Evolutionary conservation across 2,113 vertebrate genomes (phyloP), one percentile per base, ranked within the genome.

Genomic region (Pterophyllum scalare): DNA sequence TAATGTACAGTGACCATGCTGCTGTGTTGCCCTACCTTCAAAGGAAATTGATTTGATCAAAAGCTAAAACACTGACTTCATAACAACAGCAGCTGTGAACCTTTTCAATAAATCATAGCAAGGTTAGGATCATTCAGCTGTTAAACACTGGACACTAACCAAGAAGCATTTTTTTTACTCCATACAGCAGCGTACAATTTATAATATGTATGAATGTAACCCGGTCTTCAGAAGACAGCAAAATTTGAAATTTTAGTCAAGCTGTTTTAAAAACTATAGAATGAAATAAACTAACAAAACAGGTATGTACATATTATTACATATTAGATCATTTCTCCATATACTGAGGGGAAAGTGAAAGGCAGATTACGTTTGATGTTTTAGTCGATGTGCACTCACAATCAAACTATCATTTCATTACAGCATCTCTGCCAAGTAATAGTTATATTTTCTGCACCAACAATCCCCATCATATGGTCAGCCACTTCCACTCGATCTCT

Each of bases 391-490:
- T 87, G 59, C 70, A 62, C 79, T 89, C 67, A 81, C 31, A 59
- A 65, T 83, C 67, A 89, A 89, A 89, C 60, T 31, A 85, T 90
- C 84, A 90, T 91, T 88, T 90, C 76, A 85, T 88, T 59, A 90
- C 33, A 52, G 65, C 82, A 82, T 86, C 79, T 82, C 82, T 83
- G 77, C 80, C 76, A 77, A 85, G 76, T 91, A 92, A 91, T 86
- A 82, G 79, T 85, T 89, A 79, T 87, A 91, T 92, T 88, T 94
- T 94, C 91, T 87, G 87, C 84, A 84, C 89, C 87, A 88, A 54
- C 20, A 58, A 89, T 84, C 84, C 87, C 88, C 84, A 89, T 90
- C 89, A 84, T 78, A 86, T 75, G 70, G 78, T 92, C 65, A 77
- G 38, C 40, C 64, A 79, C 83, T 81, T 88, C 40, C 61, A 38